These are phyloP conservation scores for Drosophila barbarae DNA, from an alignment of 2,888 invertebrate species.

Conservation along the genomic window DNA sequence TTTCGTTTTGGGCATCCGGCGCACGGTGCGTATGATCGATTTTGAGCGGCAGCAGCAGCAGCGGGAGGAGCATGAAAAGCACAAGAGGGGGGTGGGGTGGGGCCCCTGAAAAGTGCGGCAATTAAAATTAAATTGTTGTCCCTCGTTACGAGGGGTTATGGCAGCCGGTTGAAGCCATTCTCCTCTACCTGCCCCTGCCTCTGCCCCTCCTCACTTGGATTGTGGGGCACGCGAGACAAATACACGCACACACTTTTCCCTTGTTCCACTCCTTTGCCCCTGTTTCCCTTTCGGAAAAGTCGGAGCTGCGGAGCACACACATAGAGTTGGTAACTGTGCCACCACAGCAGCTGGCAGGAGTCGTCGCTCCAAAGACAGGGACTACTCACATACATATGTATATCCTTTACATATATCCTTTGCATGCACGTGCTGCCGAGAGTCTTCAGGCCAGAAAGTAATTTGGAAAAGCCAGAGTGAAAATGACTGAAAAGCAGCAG, in stretches of 20 bases:
- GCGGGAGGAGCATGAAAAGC: not conserved
- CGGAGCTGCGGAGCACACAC: slow-evolving; percentile 12
- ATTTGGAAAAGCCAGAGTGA: slow-evolving; percentile 32
- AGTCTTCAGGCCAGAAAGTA: slow-evolving; percentile 40
- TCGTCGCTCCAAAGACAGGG: slow-evolving; percentile 32
- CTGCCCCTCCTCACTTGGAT: slow-evolving; percentile 6
- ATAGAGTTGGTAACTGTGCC: slow-evolving; percentile 23
- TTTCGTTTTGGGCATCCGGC: slow-evolving; percentile 35
- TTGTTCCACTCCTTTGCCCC: not conserved
- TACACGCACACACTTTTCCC: slow-evolving; percentile 32
- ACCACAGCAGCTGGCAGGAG: slow-evolving; percentile 37
- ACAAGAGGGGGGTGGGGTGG: not conserved
- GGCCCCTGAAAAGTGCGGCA: slow-evolving; percentile 47
- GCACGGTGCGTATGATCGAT: slow-evolving; percentile 42
- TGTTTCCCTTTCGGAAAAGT: not conserved
- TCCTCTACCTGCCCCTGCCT: not conserved
- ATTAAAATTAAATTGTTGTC: slow-evolving; percentile 70
- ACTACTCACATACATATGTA: slow-evolving; percentile 12
- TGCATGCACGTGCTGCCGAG: slow-evolving; percentile 63
- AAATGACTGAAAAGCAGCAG: slow-evolving; percentile 11
- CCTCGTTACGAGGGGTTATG: slow-evolving; percentile 19
- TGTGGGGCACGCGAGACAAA: slow-evolving; percentile 56
- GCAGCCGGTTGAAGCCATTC: slow-evolving; percentile 14
- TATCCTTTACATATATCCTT: slow-evolving; percentile 13
- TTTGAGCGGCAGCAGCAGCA: slow-evolving; percentile 4